A percentile compares a stretch with the other conserved stretches of the same genome.
phyloP scores from a whole-genome alignment of 2,113 vertebrate species.

The Empidonax traillii region DNA sequence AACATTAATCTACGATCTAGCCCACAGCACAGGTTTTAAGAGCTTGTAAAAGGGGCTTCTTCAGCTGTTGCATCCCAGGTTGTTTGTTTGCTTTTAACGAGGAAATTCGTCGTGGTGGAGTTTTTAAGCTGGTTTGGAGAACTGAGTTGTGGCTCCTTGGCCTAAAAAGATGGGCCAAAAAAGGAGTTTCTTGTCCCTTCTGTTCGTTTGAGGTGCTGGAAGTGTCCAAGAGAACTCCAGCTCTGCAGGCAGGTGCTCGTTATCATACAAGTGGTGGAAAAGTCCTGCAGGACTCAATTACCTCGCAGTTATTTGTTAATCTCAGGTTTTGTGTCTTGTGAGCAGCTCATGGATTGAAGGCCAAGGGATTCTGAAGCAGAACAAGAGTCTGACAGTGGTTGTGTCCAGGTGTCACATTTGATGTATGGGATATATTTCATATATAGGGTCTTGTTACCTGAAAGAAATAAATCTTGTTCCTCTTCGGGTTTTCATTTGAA shows the following conservation, averaged over 20 bases:
- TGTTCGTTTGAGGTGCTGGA: background rate
- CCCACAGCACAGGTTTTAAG: slow-evolving; percentile 62
- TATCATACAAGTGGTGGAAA: background rate
- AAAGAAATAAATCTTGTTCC: background rate
- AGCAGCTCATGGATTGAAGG: background rate
- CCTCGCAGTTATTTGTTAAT: background rate
- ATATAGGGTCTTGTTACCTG: background rate
- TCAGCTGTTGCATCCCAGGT: background rate
- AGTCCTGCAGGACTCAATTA: background rate
- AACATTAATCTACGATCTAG: slow-evolving; percentile 70
- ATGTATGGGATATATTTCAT: background rate
- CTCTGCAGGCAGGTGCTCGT: slow-evolving; percentile 16
- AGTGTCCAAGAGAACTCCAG: background rate
- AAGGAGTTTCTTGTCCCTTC: background rate
- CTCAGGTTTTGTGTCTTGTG: background rate
- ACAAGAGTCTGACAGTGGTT: background rate
- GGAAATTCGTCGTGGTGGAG: background rate
- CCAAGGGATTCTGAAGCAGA: background rate
- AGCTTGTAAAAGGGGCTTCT: slow-evolving; percentile 50
- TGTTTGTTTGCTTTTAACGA: slow-evolving; percentile 49
- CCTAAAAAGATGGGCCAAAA: background rate
- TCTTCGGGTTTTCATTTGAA: background rate
- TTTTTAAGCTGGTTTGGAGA: slow-evolving; percentile 38
- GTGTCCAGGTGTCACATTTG: background rate
- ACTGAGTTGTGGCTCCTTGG: background rate